Evolutionary conservation across 2,797 vertebrate genomes (phyloP), one percentile per base, ranked within the genome.

Genomic region (Yasuhikotakia modesta): DNA sequence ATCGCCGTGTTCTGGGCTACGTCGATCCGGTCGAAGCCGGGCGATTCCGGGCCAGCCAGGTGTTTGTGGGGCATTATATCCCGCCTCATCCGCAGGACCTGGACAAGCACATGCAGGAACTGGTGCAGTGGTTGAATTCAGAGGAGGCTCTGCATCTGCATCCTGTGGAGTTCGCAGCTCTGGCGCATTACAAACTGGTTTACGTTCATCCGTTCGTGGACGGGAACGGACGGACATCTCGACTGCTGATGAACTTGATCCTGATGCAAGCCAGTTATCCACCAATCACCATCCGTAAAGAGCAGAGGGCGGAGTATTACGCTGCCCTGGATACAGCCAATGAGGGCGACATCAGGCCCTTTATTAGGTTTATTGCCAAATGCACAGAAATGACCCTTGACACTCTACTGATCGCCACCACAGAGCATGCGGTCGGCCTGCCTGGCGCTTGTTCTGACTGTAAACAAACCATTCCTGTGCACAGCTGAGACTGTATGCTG

Each of bases 191-290:
- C 87, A 99, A 99, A 83, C 91, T 99, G 32, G 98, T 99, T 1
- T 98, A 99, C 32, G 93, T 99, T 79, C 98, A 99, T 80, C 98
- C 97, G 0, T 99, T 99, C 27, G 90, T 97, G 0, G 98, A 99
- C 0, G 98, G 98, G 67, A 99, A 99, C 0, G 97, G 98, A 0
- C 93, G 98, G 87, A 99, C 96, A 0, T 96, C 97, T 0, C 94
- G 97, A 10, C 92, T 99, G 81, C 88, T 99, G 0, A 98, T 99
- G 97, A 99, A 98, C 91, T 92, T 99, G 1, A 95, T 96, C 32
- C 91, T 99, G 21, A 97, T 99, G 97, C 96, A 98, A 85, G 96
- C 97, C 0, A 94, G 95, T 0, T 99, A 98, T 80, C 98, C 98
- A 0, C 97, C 97, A 0, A 93, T 99, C 89, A 98, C 96, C 12